Percentiles rank a stretch among this genome's conserved stretches.
phyloP scores from a whole-genome alignment of 2,113 vertebrate genomes.

The Capreolus pygargus region DNA sequence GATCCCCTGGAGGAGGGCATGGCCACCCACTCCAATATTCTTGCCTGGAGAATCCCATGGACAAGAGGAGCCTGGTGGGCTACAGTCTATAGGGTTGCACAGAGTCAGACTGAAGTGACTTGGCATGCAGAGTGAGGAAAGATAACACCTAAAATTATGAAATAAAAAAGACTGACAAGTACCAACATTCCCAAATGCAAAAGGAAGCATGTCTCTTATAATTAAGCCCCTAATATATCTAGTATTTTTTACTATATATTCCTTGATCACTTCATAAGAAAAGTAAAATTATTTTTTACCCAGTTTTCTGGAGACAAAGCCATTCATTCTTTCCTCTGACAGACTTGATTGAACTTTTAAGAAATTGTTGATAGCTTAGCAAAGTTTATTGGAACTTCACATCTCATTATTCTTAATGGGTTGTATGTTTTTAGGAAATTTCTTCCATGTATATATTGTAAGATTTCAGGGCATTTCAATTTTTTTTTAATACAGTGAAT shows the following conservation, averaged over 20 bases:
- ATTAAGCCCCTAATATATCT: not conserved
- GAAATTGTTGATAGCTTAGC: not conserved
- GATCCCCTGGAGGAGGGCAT: not conserved
- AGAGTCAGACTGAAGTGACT: not conserved
- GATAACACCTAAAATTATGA: not conserved
- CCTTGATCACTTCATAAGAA: not conserved
- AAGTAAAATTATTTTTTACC: not conserved
- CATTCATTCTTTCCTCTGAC: not conserved
- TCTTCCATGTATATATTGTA: not conserved
- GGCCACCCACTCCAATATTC: not conserved
- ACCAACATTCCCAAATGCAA: not conserved
- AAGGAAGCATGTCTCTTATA: not conserved
- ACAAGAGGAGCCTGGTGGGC: not conserved
- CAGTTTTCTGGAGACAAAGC: not conserved
- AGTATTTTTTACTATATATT: not conserved
- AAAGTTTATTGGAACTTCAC: not conserved
- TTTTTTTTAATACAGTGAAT: not conserved
- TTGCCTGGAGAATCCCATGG: not conserved
- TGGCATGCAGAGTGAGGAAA: not conserved
- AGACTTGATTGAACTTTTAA: not conserved
- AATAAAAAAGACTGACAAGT: not conserved
- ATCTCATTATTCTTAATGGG: not conserved
- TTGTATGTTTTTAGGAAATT: not conserved
- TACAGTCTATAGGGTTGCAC: not conserved
- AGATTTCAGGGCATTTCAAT: not conserved